Evolutionary conservation across 2,888 invertebrate species (phyloP).

Genomic region (Drosophila melanocephala): DNA sequence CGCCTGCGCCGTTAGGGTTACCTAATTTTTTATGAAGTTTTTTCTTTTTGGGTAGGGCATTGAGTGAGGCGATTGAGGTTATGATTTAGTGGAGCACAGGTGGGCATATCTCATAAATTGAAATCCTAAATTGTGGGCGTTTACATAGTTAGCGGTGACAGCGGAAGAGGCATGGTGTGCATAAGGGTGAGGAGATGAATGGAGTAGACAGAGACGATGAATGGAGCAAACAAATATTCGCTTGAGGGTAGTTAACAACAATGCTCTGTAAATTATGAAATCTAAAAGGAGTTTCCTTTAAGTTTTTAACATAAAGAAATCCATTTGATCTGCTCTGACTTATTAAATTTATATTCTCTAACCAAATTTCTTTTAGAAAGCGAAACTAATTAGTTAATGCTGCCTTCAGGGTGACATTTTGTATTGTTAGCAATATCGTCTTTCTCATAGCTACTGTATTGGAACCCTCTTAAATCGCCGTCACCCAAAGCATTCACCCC

Average conservation of each 20-base stretch:
- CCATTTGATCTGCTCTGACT: neutral
- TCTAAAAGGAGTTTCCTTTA: neutral
- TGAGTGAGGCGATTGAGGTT: constrained; percentile 42
- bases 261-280: neutral
- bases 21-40: constrained; percentile 30
- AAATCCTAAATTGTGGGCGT: constrained; percentile 48
- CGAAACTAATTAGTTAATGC: neutral
- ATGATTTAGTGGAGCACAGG: constrained; percentile 55
- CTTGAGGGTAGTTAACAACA: neutral
- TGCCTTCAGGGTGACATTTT: neutral
- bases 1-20: constrained; percentile 62
- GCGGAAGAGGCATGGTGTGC: constrained; percentile 2
- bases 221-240: constrained; percentile 2
- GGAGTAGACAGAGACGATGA: neutral
- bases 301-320: neutral
- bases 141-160: constrained; percentile 40
- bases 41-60: constrained; percentile 63
- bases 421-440: neutral
- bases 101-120: constrained; percentile 57
- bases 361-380: neutral
- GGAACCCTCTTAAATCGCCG: neutral
- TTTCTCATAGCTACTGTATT: neutral
- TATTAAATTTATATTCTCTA: neutral
- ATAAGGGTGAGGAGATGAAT: constrained; percentile 8
- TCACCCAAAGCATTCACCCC: constrained; percentile 13